Base-by-base conservation (phyloP, 2,888 invertebrate species). In the Phlogophora meticulosa region DNA sequence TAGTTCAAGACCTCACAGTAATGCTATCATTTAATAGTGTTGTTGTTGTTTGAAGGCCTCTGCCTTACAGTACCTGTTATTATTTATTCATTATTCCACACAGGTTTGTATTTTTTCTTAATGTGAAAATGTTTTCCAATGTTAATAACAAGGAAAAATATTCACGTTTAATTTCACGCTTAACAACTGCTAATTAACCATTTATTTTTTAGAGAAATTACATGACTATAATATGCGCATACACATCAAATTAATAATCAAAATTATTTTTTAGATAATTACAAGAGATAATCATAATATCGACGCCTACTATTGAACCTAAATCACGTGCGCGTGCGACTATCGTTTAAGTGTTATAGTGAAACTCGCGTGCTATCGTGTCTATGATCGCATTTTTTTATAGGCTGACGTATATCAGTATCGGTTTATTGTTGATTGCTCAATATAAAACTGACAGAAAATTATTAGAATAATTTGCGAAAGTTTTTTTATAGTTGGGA, bases 281-380 rank as follows among this genome's bases (percentile, higher is more conserved):
- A 72, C 57, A 69, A 40, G 52, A n/a, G 60, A 51, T 63, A 77
- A 82, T 86, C 83, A 81, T 62, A 57, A 67, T 74, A 78, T 80
- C 78, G 76, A 60, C 81, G 78, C 65, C 72, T 55, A 61, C 59
- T 40, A 10, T 20, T 40, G 5, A 40, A 59, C 17, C 53, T 36
- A 10, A 58, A 42, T 49, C 10, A 40, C 4, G 7, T 53, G 53
- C 46, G 65, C 58, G 24, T 65, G 62, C 43, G 49, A 24, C 45
- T 49, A 24, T 40, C 40, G 17, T 49, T 51, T 11, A 7, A 63
- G 43, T 64, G 59, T 79, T 76, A 62, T 72, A 83, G 85, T 82
- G 85, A 88, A 86, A 87, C 74, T 85, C 64, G 85, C 85, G 81
- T 85, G 81, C 42, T 67, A 2, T 48, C 61, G 48, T 65, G 48